phyloP scores from a whole-genome alignment of 2,888 invertebrate genomes.

The Smittia aterrima region DNA sequence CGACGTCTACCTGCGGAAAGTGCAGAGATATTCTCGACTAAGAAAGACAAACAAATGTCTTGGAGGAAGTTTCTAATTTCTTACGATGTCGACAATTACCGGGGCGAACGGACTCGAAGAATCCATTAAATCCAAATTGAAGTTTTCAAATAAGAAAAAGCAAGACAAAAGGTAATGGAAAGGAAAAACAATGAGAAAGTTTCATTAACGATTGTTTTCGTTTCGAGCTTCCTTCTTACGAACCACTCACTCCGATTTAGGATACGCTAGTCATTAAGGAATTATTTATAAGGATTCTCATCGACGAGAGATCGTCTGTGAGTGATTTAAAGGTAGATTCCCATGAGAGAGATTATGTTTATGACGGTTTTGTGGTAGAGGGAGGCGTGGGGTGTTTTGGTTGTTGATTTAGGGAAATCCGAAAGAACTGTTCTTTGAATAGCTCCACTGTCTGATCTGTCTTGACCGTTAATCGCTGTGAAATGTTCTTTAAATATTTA shows the following conservation, averaged over 20 bases:
- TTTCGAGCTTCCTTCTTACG: not conserved
- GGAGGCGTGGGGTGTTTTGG: too few relatives aligned
- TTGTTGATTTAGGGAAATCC: too few relatives aligned
- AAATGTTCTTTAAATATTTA: slow-evolving; percentile 9
- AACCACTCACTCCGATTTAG: not conserved
- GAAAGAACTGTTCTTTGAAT: too few relatives aligned
- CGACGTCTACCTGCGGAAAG: slow-evolving; percentile 34
- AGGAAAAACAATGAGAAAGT: slow-evolving; percentile 14
- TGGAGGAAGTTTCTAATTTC: slow-evolving; percentile 41
- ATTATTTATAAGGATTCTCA: not conserved
- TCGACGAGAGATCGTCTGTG: not conserved
- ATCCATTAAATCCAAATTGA: slow-evolving; percentile 25
- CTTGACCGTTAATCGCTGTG: slow-evolving; percentile 14
- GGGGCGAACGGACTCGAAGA: slow-evolving; percentile 28
- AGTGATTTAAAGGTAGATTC: not conserved
- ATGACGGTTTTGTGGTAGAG: too few relatives aligned
- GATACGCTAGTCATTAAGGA: not conserved
- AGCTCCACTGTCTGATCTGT: too few relatives aligned
- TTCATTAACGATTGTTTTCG: slow-evolving; percentile 1
- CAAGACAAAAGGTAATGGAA: slow-evolving; percentile 28
- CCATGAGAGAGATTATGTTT: not conserved
- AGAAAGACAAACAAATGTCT: slow-evolving; percentile 15
- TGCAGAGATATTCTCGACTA: slow-evolving; percentile 25
- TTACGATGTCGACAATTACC: slow-evolving; percentile 8
- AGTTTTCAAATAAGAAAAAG: not conserved